phyloP scores from a whole-genome alignment of 1,140 invertebrate species.

The Epicauta chinensis region DNA sequence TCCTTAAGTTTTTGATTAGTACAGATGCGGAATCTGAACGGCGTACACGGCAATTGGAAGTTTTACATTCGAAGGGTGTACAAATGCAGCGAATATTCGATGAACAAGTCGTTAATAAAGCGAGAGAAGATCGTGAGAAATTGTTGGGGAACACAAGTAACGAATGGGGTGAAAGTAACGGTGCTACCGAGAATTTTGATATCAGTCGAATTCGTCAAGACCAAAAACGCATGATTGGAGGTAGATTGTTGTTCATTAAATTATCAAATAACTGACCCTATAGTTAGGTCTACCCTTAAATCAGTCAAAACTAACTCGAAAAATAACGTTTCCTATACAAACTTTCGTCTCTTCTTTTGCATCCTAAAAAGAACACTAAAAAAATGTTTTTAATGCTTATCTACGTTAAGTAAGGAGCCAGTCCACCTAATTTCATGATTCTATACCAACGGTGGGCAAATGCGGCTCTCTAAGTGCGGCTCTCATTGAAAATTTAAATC shows the following conservation, averaged over 20 bases:
- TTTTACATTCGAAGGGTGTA: conserved; percentile 50
- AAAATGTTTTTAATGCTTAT: too few species aligned
- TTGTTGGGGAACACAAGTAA: conserved; percentile 20
- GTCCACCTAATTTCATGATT: too few species aligned
- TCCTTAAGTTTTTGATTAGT: conserved; percentile 30
- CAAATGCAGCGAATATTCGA: conserved; percentile 53
- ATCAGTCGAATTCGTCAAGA: conserved; percentile 11
- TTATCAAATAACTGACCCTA: background rate
- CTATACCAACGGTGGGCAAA: too few species aligned
- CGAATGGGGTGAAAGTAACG: background rate
- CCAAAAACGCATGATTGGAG: conserved; percentile 35
- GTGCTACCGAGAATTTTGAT: background rate
- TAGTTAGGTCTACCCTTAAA: too few species aligned
- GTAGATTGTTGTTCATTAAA: conserved; percentile 20
- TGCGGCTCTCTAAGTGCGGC: too few species aligned
- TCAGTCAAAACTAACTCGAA: too few species aligned
- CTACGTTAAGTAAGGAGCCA: too few species aligned
- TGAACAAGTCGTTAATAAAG: conserved; percentile 35
- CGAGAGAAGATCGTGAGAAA: conserved; percentile 26
- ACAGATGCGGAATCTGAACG: conserved; percentile 56
- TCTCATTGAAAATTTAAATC: too few species aligned
- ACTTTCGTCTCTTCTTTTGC: too few species aligned
- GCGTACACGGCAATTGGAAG: conserved; percentile 52
- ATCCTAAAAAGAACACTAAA: too few species aligned
- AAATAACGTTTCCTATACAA: too few species aligned